These are phyloP conservation scores for Callionymus lyra DNA, from an alignment of 2,113 vertebrate species.

Conservation along the genomic window DNA sequence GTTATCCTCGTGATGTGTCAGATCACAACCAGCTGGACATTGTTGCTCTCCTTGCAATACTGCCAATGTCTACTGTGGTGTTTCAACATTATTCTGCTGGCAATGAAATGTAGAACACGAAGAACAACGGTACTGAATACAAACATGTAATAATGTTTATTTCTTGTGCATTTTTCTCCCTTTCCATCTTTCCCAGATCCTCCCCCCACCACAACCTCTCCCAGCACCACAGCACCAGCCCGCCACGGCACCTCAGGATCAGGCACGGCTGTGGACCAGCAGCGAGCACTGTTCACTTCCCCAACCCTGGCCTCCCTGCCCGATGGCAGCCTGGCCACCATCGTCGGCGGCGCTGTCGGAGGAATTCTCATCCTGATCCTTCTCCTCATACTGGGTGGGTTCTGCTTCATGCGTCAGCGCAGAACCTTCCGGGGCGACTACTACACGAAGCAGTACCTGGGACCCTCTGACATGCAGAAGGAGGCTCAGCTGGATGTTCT, in stretches of 20 bases:
- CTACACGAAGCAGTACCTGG: slow-evolving; percentile 97
- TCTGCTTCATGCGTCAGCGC: slow-evolving; percentile 81
- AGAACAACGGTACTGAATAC: too few species aligned
- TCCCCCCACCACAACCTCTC: slow-evolving; percentile 81
- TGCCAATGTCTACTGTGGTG: too few species aligned
- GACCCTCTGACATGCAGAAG: slow-evolving; percentile 94
- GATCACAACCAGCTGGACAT: too few species aligned
- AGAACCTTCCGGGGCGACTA: slow-evolving; percentile 95
- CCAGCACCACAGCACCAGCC: slow-evolving; percentile 72
- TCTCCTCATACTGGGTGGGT: slow-evolving; percentile 73
- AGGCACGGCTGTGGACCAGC: slow-evolving; percentile 68
- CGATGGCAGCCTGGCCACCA: slow-evolving; percentile 79
- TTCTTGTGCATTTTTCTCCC: slow-evolving; percentile 18
- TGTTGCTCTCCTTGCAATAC: too few species aligned
- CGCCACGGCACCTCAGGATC: slow-evolving; percentile 66
- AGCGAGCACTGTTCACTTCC: slow-evolving; percentile 66
- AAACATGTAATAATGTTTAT: too few species aligned
- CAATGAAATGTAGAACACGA: too few species aligned
- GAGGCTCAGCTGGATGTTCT: slow-evolving; percentile 93
- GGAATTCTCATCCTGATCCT: slow-evolving; percentile 84
- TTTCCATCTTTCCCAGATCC: slow-evolving; percentile 71
- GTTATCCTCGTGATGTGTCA: too few species aligned
- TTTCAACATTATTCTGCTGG: too few species aligned
- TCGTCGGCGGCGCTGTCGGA: slow-evolving; percentile 82
- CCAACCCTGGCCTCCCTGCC: slow-evolving; percentile 76